Conservation (phyloP, 2,888 invertebrate species). For the Agonopterix arenella region DNA sequence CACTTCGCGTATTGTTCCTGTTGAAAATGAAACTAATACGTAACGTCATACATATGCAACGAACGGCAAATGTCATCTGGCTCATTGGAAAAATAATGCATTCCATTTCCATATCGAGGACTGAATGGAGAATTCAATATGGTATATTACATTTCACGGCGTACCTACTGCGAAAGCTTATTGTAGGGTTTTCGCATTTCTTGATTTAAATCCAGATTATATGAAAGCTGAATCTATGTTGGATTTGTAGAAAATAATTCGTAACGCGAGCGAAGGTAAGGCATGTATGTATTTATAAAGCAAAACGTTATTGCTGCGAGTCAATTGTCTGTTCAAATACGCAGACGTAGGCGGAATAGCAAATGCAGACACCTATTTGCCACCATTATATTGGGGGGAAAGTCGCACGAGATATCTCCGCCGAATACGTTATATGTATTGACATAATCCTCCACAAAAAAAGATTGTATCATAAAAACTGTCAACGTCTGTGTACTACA, state of each 20-base stretch:
- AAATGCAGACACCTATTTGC: slow-evolving; percentile 34
- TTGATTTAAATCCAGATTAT: no score
- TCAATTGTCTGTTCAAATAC: slow-evolving; percentile 48
- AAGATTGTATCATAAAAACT: slow-evolving; percentile 12
- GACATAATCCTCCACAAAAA: slow-evolving; percentile 2
- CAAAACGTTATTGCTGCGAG: slow-evolving; percentile 43
- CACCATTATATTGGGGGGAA: slow-evolving; percentile 29
- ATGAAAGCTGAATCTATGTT: no score
- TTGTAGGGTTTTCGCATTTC: no score
- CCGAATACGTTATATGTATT: slow-evolving; percentile 7
- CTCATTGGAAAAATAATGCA: neutral
- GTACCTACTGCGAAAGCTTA: neutral
- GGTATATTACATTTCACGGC: neutral
- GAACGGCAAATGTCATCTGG: neutral
- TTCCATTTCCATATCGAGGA: neutral
- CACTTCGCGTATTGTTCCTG: no score
- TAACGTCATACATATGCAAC: no score
- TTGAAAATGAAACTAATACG: no score
- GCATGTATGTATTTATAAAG: slow-evolving; percentile 13
- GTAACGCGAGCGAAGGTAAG: neutral
- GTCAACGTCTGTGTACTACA: slow-evolving; percentile 9
- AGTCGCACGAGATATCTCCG: slow-evolving; percentile 21
- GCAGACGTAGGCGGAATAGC: slow-evolving; percentile 43
- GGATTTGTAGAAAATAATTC: neutral
- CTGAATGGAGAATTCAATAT: slow-evolving; percentile 1